These are phyloP conservation scores for Planococcus citri DNA, from an alignment of 1,140 invertebrate genomes.

Conservation along the genomic window DNA sequence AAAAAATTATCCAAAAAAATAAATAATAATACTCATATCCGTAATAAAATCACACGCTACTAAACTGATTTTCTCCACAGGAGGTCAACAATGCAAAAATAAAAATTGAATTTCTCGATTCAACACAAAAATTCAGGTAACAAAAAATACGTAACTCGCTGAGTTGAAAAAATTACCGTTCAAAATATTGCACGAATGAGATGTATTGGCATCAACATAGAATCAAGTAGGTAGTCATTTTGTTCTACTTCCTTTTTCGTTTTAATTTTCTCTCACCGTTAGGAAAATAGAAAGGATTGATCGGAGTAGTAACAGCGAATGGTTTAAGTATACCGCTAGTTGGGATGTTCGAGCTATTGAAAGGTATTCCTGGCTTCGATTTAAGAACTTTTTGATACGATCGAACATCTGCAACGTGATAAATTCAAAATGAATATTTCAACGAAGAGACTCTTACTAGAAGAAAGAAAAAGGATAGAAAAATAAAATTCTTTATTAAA, in stretches of 20 bases:
- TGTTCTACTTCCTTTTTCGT: not conserved
- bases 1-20: no score
- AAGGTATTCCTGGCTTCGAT: constrained; percentile 18
- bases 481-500: not conserved
- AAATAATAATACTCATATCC: no score
- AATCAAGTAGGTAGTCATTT: no score
- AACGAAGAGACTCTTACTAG: not conserved
- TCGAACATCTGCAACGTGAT: constrained; percentile 18
- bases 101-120: no score
- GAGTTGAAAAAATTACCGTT: no score
- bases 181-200: no score
- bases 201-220: no score
- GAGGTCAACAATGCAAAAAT: no score
- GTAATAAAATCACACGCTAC: no score
- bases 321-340: constrained; percentile 21
- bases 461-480: not conserved
- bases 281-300: constrained; percentile 23
- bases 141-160: no score
- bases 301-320: constrained; percentile 13
- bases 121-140: no score
- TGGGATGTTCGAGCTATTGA: constrained; percentile 17
- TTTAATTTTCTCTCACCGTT: constrained; percentile 8
- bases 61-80: no score
- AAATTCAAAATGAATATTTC: not conserved
- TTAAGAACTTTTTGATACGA: constrained; percentile 13